A percentile compares a stretch with the other conserved stretches of the same genome.
These are phyloP conservation scores for Panonychus citri DNA, from an alignment of 1,140 invertebrate species.

Conservation along the genomic window DNA sequence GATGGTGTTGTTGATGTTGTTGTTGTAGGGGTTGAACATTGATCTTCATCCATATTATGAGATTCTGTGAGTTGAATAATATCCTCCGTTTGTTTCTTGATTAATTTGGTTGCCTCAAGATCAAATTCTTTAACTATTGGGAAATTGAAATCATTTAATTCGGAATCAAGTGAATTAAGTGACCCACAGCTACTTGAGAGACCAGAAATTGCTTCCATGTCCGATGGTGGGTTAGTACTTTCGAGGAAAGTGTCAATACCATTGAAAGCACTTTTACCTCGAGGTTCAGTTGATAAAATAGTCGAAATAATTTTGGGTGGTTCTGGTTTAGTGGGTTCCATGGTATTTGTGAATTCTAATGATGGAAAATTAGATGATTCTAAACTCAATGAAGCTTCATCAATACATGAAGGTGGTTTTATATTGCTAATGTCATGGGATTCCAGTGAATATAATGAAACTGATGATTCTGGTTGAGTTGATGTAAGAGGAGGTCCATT, in stretches of 20 bases:
- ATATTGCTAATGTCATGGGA: constrained; percentile 34
- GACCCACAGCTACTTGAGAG: neutral
- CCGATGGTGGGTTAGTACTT: neutral
- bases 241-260: neutral
- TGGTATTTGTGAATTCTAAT: too few relatives aligned
- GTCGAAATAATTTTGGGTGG: too few relatives aligned
- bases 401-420: constrained; percentile 44
- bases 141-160: neutral
- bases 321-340: too few relatives aligned
- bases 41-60: neutral
- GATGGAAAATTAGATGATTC: neutral
- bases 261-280: neutral
- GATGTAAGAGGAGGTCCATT: too few relatives aligned
- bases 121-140: neutral
- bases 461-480: too few relatives aligned
- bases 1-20: neutral
- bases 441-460: neutral
- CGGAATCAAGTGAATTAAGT: neutral
- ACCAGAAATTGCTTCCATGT: neutral
- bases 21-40: neutral
- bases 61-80: neutral
- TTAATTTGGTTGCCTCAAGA: neutral
- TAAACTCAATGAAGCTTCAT: constrained; percentile 20
- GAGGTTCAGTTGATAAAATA: too few relatives aligned
- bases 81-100: neutral